Base-by-base conservation (phyloP, 2,113 vertebrate genomes). In the Apeltes quadracus region DNA sequence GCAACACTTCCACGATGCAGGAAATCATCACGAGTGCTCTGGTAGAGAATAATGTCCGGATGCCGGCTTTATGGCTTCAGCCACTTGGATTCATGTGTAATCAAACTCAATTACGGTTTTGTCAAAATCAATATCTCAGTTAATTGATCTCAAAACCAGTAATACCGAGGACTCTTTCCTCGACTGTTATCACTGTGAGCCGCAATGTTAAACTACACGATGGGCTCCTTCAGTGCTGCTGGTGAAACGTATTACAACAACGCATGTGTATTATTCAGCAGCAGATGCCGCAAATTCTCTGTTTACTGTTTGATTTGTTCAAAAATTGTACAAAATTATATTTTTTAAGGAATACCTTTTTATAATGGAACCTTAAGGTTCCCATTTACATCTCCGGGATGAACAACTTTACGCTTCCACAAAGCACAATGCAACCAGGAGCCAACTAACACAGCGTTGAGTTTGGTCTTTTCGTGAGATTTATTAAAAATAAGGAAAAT, bases 1-100 rank as follows among this genome's bases (percentile, higher is more conserved):
- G 34, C 34, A 10, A 29, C 72, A 56, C 71, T 78, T 81, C 53
- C 53, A 53, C 15, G n/a, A 63, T 43, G 76, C 38, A 78, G 54
- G 48, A 80, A 83, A 70, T 69, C 1, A 7, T 64, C 34, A 41
- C 20, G 43, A 76, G 27, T 22, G 39, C 27, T 9, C 66, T 44
- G 18, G 75, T 43, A 73, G 13, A 65, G 54, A 11, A 6, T 14
- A 13, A n/a, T 22, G 32, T 46, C 73, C 48, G 43, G 16, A 75
- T 53, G 36, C 5, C 0, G 7, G 23, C 56, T 65, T 57, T 66
- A 29, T 1, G 39, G 29, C n/a, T 53, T 41, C 25, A 39, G 29
- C 29, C 9, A 1, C 38, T 62, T 20, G 22, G 18, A 56, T 43
- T 57, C 44, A 22, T 27, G 14, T 61, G 11, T 46, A 13, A 65